phyloP scores from a whole-genome alignment of 2,888 invertebrate species.

The Halictus quadricinctus region DNA sequence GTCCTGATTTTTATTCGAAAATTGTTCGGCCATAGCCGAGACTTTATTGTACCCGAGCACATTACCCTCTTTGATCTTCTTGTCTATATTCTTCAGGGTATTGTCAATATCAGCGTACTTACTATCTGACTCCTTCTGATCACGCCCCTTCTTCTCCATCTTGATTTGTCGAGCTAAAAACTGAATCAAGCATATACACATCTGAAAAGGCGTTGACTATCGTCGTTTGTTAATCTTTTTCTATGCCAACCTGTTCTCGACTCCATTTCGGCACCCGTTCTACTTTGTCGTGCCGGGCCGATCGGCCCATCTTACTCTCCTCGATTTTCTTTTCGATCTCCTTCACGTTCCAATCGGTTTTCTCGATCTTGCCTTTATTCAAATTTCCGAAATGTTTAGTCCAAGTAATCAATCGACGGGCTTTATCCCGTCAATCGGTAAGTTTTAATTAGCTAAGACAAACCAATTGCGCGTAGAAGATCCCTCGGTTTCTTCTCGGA shows the following conservation, averaged over 20 bases:
- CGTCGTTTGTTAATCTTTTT: constrained; percentile 40
- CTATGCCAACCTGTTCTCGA: constrained; percentile 87
- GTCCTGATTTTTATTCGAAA: constrained; percentile 85
- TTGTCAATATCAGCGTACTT: constrained; percentile 90
- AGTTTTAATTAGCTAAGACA: constrained; percentile 36
- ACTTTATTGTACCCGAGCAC: constrained; percentile 90
- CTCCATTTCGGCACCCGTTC: constrained; percentile 94
- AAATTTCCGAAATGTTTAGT: not conserved
- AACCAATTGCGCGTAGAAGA: constrained; percentile 91
- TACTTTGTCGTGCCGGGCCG: constrained; percentile 86
- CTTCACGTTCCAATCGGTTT: constrained; percentile 95
- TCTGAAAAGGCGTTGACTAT: constrained; percentile 68
- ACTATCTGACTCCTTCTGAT: constrained; percentile 85
- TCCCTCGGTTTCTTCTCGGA: constrained; percentile 92
- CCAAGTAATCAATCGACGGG: not conserved
- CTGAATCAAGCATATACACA: constrained; percentile 81
- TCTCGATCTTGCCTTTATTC: constrained; percentile 89
- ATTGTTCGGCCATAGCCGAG: constrained; percentile 93
- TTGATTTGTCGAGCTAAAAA: constrained; percentile 88
- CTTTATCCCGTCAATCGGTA: not conserved
- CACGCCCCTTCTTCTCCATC: constrained; percentile 87
- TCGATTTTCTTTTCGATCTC: constrained; percentile 95
- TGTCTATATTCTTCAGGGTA: constrained; percentile 88
- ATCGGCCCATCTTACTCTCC: constrained; percentile 88
- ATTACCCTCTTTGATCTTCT: constrained; percentile 90